Base-by-base conservation (phyloP, 2,113 vertebrate genomes). In the Syngnathus floridae region DNA sequence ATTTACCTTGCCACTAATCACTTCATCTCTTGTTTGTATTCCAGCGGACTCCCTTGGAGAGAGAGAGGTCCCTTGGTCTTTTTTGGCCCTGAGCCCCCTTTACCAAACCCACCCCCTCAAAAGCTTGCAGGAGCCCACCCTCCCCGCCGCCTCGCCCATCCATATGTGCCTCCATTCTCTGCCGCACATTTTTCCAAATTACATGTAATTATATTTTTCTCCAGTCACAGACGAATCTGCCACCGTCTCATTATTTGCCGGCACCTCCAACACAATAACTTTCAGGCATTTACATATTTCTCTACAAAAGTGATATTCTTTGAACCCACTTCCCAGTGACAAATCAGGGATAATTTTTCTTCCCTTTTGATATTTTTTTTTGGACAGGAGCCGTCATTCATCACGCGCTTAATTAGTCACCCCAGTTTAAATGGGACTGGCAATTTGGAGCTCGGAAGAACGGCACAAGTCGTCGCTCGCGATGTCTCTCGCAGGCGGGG, bases 271-370 rank as follows among this genome's bases (percentile, higher is more conserved):
- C 83, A 89, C 86, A 87, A 86, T 84, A 84, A 85, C 85, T 80
- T 40, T 77, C 84, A 83, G 72, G 65, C 81, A 88, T 87, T 88
- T 88, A 86, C 88, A 89, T 89, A 87, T 88, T 87, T 86, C 77
- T 84, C 78, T 66, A 85, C 81, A 86, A 87, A 84, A 86, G 84
- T 86, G 72, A 79, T 85, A 81, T 85, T 87, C 82, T 86, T 82
- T 84, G 51, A 87, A n/a, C 2, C 13, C 35, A 19, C 31, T 19
- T 40, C 74, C 74, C 74, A 0, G 70, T 76, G 71, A 82, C 74
- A 65, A 75, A 82, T 82, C 78, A 71, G 80, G 78, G 83, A 84
- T 79, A 71, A 79, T 80, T 83, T 80, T 69, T 45, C 4, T 75
- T 80, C 62, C 54, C 54, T 16, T 56, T 35, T 16, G 26, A 56